Base-by-base conservation (phyloP, 2,888 invertebrate genomes). In the Drosophila meridiana region DNA sequence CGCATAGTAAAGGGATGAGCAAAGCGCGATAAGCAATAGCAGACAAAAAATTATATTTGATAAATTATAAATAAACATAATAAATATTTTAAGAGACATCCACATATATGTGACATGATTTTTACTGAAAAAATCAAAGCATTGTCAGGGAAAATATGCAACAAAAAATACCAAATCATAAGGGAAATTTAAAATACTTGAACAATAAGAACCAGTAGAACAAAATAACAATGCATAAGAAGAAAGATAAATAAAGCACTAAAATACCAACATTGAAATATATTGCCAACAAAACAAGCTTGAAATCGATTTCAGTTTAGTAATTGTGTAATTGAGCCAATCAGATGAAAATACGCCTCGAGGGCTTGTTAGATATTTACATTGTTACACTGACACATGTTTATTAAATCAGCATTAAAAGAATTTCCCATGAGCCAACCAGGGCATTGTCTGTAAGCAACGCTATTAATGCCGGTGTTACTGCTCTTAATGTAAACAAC, bases 401-500 rank as follows among this genome's bases (percentile, higher is more conserved):
- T 40, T 40, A 56, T 56, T 56, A 56, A 42, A 6, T 30, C 9
- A 6, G 11, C 56, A 42, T 56, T 56, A 30, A 56, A 30, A n/a
- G 20, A 11, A 56, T 56, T 56, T 40, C 56, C 56, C 56, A n/a
- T 28, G 56, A n/a, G 56, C 30, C n/a, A 9, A 2, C 14, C 43
- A 20, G 4, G 20, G 7, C 48, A 48, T 48, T 48, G 30, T 8
- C 6, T 13, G 6, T 5, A 26, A 11, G 11, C 20, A 26, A 11
- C 47, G 13, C 9, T 43, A 4, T 9, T 20, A 11, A 6, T 20
- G 26, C 13, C 14, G 28, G 26, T 20, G 45, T 26, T 4, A 11
- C 11, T 5, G 4, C 5, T 45, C 28, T 47, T 20, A 3, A 43
- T 8, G 43, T n/a, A 42, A 11, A 26, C 26, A 26, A 6, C 6